These are phyloP conservation scores for Leptoclinus maculatus DNA, from an alignment of 2,797 vertebrate species.

Conservation along the genomic window DNA sequence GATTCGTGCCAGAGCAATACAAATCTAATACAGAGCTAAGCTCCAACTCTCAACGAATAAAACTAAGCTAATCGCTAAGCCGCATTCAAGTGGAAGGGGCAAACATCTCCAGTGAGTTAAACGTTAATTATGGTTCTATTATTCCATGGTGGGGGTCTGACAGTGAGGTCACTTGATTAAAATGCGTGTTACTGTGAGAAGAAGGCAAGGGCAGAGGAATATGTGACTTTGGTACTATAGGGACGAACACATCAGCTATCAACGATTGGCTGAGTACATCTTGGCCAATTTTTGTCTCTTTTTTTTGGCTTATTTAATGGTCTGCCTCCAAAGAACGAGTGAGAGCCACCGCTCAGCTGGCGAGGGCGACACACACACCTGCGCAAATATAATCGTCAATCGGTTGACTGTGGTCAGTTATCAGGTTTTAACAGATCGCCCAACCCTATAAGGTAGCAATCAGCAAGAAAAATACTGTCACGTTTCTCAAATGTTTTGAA, in stretches of 20 bases:
- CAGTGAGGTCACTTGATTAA: conserved; percentile 1
- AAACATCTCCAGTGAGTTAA: conserved; percentile 42
- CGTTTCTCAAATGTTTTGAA: too few relatives aligned
- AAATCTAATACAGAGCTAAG: conserved; percentile 38
- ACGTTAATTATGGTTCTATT: conserved; percentile 51
- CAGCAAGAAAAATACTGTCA: not conserved
- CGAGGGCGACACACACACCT: too few relatives aligned
- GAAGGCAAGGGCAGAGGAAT: not conserved
- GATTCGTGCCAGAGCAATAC: conserved; percentile 31
- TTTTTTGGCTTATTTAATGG: not conserved
- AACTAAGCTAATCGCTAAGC: conserved; percentile 54
- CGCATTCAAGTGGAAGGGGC: conserved; percentile 9
- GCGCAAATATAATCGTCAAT: not conserved
- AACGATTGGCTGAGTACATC: not conserved
- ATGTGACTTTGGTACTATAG: not conserved
- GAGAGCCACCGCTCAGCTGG: not conserved
- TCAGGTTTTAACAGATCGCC: not conserved
- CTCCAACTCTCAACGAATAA: conserved; percentile 45
- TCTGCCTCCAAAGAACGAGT: not conserved
- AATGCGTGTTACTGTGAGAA: conserved; percentile 1
- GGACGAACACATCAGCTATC: not conserved
- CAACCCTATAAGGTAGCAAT: not conserved
- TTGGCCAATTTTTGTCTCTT: not conserved
- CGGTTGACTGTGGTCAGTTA: not conserved
- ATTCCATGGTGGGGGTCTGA: conserved; percentile 30